Conservation (phyloP, 2,888 invertebrate genomes). For the Encarsia formosa region DNA sequence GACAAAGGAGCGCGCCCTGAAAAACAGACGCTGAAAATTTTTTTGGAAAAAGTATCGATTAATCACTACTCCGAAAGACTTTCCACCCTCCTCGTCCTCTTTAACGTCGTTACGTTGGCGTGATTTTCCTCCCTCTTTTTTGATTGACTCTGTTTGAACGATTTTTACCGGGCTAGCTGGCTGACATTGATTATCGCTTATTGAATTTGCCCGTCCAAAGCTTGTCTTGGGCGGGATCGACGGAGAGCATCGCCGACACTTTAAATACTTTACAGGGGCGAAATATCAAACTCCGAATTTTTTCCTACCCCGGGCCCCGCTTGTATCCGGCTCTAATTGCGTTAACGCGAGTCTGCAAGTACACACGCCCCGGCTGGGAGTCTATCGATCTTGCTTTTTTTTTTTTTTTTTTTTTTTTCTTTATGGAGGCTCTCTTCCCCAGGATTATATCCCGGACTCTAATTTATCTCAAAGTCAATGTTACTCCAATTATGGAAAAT, state of each 20-base stretch:
- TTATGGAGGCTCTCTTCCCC: no score
- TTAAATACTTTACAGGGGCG: conserved; percentile 27
- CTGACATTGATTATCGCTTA: conserved; percentile 50
- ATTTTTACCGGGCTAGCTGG: conserved; percentile 44
- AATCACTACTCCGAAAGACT: no score
- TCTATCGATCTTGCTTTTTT: no score
- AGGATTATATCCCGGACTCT: no score
- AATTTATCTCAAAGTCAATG: no score
- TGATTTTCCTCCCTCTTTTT: conserved; percentile 32
- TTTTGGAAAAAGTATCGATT: no score
- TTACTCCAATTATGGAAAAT: no score
- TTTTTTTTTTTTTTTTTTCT: no score
- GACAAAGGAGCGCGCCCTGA: conserved; percentile 27
- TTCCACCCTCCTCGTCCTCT: neutral
- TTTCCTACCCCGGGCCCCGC: conserved; percentile 1
- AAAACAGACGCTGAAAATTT: no score
- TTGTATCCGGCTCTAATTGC: conserved; percentile 21
- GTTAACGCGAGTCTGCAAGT: conserved; percentile 21
- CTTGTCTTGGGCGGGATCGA: conserved; percentile 34
- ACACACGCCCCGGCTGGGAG: no score
- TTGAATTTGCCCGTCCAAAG: conserved; percentile 46
- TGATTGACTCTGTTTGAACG: conserved; percentile 51
- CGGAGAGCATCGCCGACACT: conserved; percentile 27
- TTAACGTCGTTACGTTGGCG: neutral
- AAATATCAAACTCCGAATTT: conserved; percentile 25